Evolutionary conservation across 2,797 vertebrate genomes (phyloP).

Genomic region (Dromococcyx pavoninus): DNA sequence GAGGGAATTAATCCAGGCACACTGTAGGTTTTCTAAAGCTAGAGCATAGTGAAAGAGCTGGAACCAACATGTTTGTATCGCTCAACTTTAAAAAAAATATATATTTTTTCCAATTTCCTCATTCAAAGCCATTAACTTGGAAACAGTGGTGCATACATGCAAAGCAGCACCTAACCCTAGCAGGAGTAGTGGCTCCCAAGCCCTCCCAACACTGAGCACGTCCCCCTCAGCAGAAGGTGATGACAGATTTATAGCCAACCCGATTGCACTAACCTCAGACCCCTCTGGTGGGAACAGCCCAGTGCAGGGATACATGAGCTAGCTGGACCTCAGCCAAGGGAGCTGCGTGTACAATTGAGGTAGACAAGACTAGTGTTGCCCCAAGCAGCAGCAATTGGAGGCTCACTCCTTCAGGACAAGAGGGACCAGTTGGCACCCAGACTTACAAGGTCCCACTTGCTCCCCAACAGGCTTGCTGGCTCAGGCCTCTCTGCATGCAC

Average conservation of each 20-base stretch:
- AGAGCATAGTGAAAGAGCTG: background rate
- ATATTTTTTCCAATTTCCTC: background rate
- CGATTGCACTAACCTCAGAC: accelerated
- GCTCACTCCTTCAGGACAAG: background rate
- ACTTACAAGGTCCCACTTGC: background rate
- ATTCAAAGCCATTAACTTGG: background rate
- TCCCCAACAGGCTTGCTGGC: background rate
- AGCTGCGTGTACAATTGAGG: background rate
- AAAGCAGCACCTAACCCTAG: background rate
- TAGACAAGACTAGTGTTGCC: background rate
- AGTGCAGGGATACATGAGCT: background rate
- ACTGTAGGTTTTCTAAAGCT: background rate
- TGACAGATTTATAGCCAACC: background rate
- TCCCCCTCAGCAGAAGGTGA: background rate
- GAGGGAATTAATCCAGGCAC: background rate
- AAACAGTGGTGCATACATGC: background rate
- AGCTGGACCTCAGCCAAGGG: background rate
- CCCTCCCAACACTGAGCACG: background rate
- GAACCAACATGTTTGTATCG: background rate
- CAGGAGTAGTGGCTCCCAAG: background rate
- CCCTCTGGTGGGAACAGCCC: background rate
- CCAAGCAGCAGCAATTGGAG: background rate
- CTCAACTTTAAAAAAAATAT: background rate
- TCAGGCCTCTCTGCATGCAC: background rate
- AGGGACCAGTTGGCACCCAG: background rate